phyloP scores from a whole-genome alignment of 1,140 invertebrate genomes.

The Habropoda laboriosa region DNA sequence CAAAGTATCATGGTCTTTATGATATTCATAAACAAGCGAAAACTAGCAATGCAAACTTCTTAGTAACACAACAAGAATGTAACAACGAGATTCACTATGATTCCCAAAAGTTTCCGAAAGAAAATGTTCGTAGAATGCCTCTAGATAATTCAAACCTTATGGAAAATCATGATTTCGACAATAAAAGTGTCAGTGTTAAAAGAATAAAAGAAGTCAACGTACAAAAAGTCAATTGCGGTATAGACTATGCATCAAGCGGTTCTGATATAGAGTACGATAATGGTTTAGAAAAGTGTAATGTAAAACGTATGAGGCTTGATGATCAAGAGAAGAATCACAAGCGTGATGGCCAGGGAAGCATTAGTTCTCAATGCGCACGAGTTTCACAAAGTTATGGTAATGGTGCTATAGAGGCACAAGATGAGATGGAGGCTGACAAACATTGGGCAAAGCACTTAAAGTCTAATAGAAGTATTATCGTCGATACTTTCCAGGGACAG shows the following conservation, averaged over 20 bases:
- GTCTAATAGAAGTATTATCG: slow-evolving; percentile 85
- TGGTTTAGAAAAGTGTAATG: slow-evolving; percentile 77
- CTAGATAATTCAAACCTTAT: slow-evolving; percentile 79
- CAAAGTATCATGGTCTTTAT: slow-evolving; percentile 76
- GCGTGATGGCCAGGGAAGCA: slow-evolving; percentile 64
- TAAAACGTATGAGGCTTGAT: slow-evolving; percentile 81
- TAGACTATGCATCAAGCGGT: slow-evolving; percentile 70
- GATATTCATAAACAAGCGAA: slow-evolving; percentile 86
- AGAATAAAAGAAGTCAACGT: slow-evolving; percentile 81
- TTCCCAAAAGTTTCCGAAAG: slow-evolving; percentile 85
- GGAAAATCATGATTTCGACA: slow-evolving; percentile 80
- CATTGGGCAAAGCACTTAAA: slow-evolving; percentile 85
- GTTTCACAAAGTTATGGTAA: slow-evolving; percentile 71
- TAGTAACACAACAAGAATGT: slow-evolving; percentile 81
- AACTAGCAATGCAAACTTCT: slow-evolving; percentile 85
- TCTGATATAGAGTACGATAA: slow-evolving; percentile 76
- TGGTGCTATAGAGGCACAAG: slow-evolving; percentile 72
- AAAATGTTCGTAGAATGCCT: slow-evolving; percentile 73
- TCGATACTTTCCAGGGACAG: slow-evolving; percentile 88
- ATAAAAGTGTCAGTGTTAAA: slow-evolving; percentile 79
- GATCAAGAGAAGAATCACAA: slow-evolving; percentile 80
- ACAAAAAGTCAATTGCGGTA: slow-evolving; percentile 73
- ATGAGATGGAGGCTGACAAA: slow-evolving; percentile 83
- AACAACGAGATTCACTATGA: slow-evolving; percentile 84
- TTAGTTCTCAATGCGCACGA: slow-evolving; percentile 67